Conservation (phyloP, 2,797 vertebrate species). For the Coluber constrictor region DNA sequence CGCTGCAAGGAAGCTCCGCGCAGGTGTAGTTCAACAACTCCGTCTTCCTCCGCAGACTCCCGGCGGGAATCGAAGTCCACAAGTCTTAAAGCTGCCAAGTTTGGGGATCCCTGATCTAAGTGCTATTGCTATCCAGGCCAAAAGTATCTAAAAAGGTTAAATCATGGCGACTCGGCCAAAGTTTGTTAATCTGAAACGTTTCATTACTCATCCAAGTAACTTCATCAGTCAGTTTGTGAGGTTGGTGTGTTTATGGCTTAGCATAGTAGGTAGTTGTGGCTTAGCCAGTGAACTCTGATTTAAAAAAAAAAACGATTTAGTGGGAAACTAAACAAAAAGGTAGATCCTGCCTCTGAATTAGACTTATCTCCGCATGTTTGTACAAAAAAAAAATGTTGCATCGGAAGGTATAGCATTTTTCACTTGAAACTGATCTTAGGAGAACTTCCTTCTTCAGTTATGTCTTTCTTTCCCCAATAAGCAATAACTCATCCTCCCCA, state of each 20-base stretch:
- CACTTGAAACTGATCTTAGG: neutral
- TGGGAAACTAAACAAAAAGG: neutral
- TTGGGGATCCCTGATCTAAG: too few species aligned
- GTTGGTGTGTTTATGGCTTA: neutral
- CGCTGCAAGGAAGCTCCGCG: neutral
- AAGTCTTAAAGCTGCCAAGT: too few species aligned
- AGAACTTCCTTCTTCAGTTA: neutral
- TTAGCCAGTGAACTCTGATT: neutral
- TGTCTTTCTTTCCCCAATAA: neutral
- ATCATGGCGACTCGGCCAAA: neutral
- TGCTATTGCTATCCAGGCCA: too few species aligned
- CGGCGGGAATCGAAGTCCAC: neutral
- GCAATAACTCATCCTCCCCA: neutral
- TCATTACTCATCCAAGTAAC: neutral
- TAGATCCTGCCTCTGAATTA: neutral
- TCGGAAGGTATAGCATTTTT: neutral
- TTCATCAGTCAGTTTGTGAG: neutral
- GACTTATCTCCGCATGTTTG: neutral
- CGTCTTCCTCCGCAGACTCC: neutral
- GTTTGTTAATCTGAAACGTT: neutral
- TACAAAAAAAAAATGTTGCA: neutral
- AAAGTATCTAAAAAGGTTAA: neutral
- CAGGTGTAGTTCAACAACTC: accelerated
- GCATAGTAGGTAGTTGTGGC: neutral
- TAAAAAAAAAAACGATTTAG: neutral